Base-by-base conservation (phyloP, 2,113 vertebrate genomes). In the Oryzias woworae region DNA sequence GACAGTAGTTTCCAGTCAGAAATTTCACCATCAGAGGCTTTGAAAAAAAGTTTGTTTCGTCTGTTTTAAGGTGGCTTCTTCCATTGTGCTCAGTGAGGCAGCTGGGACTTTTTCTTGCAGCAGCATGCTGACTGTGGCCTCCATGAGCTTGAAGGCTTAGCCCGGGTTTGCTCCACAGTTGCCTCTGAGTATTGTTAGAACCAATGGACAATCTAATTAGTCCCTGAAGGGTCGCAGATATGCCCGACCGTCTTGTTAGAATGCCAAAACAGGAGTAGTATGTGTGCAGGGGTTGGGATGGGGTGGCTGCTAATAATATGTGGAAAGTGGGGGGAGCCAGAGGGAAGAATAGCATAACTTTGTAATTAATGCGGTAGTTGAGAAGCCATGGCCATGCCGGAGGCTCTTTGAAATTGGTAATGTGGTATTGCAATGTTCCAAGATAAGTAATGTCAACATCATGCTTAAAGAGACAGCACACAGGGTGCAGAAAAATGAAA, bases 171-270 rank as follows among this genome's bases (percentile, higher is more conserved):
- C 58, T 71, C 55, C 41, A 50, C 23, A 68, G 66, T 69, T 62
- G 77, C 56, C 50, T 53, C 71, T 61, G 51, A 71, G 54, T 69
- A 57, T 85, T 67, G 58, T 50, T 71, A 61, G 64, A 58, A 80
- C 69, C 74, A 80, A 72, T 71, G 63, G 56, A 73, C 53, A 56
- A 77, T 55, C 84, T 90, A 91, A 91, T 87, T 80, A 91, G 81
- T 70, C 86, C 82, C 73, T 4, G 50, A 81, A 86, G 85, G 57
- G 48, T 51, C 46, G 24, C 26, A 62, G 53, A 80, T 66, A 68
- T 63, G 63, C 68, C 71, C 73, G 14, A 50, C 68, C 47, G 69
- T 59, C 71, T 82, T 73, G 68, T 78, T 85, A 81, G 64, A 75
- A 63, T 42, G 36, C 53, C 58, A 57, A 53, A 55, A 82, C 52